These are phyloP conservation scores for Lytechinus variegatus DNA, from an alignment of 35 echinoderm and acorn worm species.

Conservation along the genomic window DNA sequence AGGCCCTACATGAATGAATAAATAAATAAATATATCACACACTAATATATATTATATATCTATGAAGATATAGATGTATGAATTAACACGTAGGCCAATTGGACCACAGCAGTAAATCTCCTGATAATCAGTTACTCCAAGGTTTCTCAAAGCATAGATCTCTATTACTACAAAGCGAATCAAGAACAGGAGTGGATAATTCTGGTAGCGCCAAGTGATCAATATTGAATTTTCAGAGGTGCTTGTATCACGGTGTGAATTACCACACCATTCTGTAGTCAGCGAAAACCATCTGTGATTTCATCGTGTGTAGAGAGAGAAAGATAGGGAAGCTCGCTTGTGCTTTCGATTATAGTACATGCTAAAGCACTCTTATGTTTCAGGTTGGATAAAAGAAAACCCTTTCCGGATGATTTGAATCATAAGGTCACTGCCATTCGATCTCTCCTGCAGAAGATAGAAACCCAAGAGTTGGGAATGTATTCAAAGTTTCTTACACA, in stretches of 20 bases:
- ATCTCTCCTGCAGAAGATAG: background rate
- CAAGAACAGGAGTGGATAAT: background rate
- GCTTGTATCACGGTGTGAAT: conserved; percentile 18
- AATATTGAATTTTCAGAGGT: conserved; percentile 36
- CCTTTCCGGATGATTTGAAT: background rate
- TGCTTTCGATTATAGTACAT: background rate
- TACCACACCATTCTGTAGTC: background rate
- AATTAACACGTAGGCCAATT: too few relatives aligned
- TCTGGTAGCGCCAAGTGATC: background rate
- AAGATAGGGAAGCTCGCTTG: background rate
- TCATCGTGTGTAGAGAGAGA: background rate
- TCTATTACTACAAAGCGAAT: background rate
- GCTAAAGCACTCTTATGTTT: background rate
- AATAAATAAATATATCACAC: background rate
- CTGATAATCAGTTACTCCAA: background rate
- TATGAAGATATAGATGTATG: too few relatives aligned
- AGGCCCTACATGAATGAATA: background rate
- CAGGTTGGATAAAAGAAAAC: background rate
- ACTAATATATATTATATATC: background rate
- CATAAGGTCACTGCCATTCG: background rate
- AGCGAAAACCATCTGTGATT: background rate
- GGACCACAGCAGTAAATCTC: background rate
- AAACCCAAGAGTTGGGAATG: background rate
- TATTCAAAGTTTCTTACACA: background rate
- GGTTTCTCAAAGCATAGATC: background rate